Evolutionary conservation across 1,140 invertebrate species (phyloP), one percentile per base, ranked within the genome.

Genomic region (Brachystomella parvula): DNA sequence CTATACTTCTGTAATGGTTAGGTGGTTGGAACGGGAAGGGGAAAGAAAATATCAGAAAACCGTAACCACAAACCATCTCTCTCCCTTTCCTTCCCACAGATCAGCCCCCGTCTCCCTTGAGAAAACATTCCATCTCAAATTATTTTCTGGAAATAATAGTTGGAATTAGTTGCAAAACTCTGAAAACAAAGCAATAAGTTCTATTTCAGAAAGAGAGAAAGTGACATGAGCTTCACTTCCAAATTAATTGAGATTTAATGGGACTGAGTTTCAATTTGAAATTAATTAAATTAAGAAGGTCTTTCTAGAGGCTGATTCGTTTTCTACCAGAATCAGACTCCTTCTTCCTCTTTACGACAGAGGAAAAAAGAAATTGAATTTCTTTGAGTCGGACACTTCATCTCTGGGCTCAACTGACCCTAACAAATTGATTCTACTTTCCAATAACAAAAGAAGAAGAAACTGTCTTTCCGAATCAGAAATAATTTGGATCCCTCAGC

Each of bases 201-300:
- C 39, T 9, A 44, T 44, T n/a, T 44, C 9, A 24, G 49, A 53
- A 24, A 53, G 24, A 19, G 49, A 53, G 15, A 19, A 6, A 17
- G n/a, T n/a, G n/a, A n/a, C n/a, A n/a, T n/a, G n/a, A n/a, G n/a
- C n/a, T n/a, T n/a, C n/a, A n/a, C n/a, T n/a, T n/a, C n/a, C n/a
- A n/a, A n/a, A n/a, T n/a, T n/a, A n/a, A n/a, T n/a, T n/a, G n/a
- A 24, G 49, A 53, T 24, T 53, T 6, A 26, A 53, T 53, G 6
- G 49, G 49, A 53, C 12, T 24, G 12, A 53, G 24, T 53, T 53
- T 53, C 49, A 53, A 53, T 53, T 24, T n/a, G n/a, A n/a, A n/a
- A n/a, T n/a, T n/a, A n/a, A n/a, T n/a, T n/a, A n/a, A n/a, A n/a
- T n/a, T n/a, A n/a, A n/a, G n/a, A n/a, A n/a, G n/a, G n/a, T n/a